A percentile compares a stretch with the other conserved stretches of the same genome.
These are phyloP conservation scores for Melanerpes formicivorus DNA, from an alignment of 2,113 vertebrate species.

Conservation along the genomic window DNA sequence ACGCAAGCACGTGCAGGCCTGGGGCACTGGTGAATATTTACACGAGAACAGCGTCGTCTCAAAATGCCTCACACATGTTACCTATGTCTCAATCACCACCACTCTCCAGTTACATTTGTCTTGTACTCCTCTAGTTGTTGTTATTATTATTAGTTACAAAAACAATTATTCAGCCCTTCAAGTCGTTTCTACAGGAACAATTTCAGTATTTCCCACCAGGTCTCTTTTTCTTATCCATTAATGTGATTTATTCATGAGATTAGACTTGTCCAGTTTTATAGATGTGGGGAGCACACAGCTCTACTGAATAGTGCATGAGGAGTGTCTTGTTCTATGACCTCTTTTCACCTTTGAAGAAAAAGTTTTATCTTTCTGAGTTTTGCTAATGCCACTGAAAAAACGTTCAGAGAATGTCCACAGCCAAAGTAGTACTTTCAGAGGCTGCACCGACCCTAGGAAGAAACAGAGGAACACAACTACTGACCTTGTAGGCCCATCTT, in stretches of 20 bases:
- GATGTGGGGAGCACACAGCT: neutral
- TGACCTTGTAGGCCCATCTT: neutral
- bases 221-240: neutral
- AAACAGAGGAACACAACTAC: neutral
- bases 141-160: neutral
- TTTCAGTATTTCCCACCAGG: neutral
- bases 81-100: neutral
- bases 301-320: neutral
- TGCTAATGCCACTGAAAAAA: neutral
- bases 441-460: neutral
- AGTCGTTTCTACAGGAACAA: neutral
- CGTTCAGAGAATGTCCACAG: neutral
- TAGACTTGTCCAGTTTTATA: neutral
- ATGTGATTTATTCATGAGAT: slow-evolving; percentile 12
- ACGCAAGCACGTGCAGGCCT: neutral
- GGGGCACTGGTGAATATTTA: neutral
- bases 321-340: neutral
- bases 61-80: neutral
- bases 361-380: neutral
- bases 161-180: neutral
- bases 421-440: neutral
- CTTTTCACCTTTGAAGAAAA: slow-evolving; percentile 2
- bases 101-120: neutral
- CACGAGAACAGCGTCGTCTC: neutral
- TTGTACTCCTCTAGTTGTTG: neutral